Percentiles rank a stretch among this genome's conserved stretches.
phyloP scores from a whole-genome alignment of 2,113 vertebrate genomes.

The Cryptotis parvus region DNA sequence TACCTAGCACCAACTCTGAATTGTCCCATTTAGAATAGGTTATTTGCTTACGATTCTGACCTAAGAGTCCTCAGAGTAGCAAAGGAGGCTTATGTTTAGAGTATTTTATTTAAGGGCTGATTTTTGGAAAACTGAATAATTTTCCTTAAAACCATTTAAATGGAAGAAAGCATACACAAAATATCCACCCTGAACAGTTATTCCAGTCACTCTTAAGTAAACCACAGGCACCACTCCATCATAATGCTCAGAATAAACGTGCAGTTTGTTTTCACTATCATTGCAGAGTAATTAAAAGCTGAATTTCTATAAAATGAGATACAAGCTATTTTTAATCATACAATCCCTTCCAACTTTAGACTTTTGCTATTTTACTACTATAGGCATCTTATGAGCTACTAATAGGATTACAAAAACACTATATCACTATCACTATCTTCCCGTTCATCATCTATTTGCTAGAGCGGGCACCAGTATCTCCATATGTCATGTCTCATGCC shows the following conservation, averaged over 20 bases:
- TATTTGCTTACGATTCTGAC: not conserved
- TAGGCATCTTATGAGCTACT: conserved; percentile 23
- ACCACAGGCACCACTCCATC: not conserved
- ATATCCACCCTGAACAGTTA: not conserved
- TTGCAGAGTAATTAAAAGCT: conserved; percentile 15
- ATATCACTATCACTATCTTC: too few species aligned
- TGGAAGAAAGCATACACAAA: not conserved
- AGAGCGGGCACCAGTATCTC: too few species aligned
- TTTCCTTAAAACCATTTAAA: not conserved
- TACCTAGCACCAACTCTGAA: not conserved
- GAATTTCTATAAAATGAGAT: conserved; percentile 16
- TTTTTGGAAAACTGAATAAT: conserved; percentile 26
- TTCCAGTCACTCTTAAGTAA: rapidly evolving
- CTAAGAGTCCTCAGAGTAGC: conserved; percentile 41
- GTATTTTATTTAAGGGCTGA: conserved; percentile 55
- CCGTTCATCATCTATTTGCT: too few species aligned
- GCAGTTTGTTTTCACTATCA: not conserved
- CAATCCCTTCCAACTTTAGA: not conserved
- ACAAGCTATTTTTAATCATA: not conserved
- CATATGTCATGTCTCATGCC: too few species aligned
- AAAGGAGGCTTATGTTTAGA: not conserved
- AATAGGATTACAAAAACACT: conserved; percentile 24
- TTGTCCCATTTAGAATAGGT: not conserved
- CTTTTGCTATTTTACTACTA: conserved; percentile 10
- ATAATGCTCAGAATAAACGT: not conserved